Percentiles rank a stretch among this genome's conserved stretches.
These are phyloP conservation scores for Vulpes ferrilata DNA, from an alignment of 2,113 vertebrate species.

Conservation along the genomic window DNA sequence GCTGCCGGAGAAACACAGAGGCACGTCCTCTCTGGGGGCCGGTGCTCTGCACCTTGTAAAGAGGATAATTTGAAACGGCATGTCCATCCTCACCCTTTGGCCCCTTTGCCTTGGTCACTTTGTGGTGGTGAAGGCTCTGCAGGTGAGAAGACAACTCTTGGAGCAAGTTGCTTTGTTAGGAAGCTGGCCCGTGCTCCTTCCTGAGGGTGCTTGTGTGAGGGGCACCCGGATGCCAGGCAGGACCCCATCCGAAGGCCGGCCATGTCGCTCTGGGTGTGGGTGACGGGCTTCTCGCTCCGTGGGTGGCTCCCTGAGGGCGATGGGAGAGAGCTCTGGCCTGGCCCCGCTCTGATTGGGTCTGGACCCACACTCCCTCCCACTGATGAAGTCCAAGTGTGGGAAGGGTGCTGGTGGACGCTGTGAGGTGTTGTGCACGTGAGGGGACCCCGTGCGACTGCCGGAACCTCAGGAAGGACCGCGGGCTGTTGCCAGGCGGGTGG, in stretches of 20 bases:
- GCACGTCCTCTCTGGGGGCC: background rate
- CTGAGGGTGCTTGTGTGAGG: no score
- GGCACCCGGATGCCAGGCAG: rapidly evolving
- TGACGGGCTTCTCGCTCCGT: background rate
- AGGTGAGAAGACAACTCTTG: background rate
- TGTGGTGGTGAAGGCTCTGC: background rate
- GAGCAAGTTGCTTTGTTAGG: background rate
- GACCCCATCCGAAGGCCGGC: rapidly evolving
- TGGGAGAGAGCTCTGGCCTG: background rate
- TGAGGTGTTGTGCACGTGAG: background rate
- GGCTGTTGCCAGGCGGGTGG: background rate
- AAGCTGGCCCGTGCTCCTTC: background rate
- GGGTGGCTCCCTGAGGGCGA: background rate
- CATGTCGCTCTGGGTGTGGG: no score
- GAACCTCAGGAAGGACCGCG: background rate
- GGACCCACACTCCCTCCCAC: background rate
- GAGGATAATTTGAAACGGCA: background rate
- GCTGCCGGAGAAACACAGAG: background rate
- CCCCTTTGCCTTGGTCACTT: background rate
- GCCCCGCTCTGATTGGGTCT: background rate
- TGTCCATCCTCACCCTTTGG: background rate
- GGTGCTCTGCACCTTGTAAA: background rate
- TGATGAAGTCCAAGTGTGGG: background rate
- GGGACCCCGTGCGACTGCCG: background rate
- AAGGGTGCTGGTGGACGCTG: background rate